phyloP scores from a whole-genome alignment of 1,140 invertebrate genomes.

The Danaus plexippus region DNA sequence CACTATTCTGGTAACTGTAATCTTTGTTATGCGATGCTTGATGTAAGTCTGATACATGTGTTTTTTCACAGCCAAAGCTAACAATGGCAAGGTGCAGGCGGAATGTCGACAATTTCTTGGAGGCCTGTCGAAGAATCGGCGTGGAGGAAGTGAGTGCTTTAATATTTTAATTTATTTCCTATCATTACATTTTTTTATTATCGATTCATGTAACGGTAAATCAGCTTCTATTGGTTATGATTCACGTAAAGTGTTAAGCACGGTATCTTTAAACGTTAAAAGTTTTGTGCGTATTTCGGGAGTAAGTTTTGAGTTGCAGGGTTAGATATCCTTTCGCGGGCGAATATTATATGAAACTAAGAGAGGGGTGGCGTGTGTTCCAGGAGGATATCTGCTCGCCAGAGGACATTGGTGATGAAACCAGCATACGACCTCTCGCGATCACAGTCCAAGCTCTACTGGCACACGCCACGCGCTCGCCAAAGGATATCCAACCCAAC shows the following conservation, averaged over 20 bases:
- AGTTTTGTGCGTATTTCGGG: constrained; percentile 15
- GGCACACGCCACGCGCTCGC: constrained; percentile 65
- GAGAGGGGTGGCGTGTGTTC: constrained; percentile 75
- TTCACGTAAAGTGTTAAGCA: not conserved
- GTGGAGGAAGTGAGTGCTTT: constrained; percentile 88
- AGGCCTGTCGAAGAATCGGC: constrained; percentile 93
- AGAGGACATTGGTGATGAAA: constrained; percentile 77
- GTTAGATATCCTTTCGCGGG: constrained; percentile 51
- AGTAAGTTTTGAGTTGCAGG: constrained; percentile 48
- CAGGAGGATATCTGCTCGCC: constrained; percentile 83
- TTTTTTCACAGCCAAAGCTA: constrained; percentile 86
- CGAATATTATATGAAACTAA: constrained; percentile 44
- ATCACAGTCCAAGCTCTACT: constrained; percentile 72
- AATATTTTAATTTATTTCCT: no score
- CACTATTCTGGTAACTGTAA: not conserved
- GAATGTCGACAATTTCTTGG: constrained; percentile 96
- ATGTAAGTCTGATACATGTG: constrained; percentile 6
- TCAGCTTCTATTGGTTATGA: no score
- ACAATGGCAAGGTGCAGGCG: constrained; percentile 93
- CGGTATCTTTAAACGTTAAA: constrained; percentile 10
- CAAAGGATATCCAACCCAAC: constrained; percentile 49
- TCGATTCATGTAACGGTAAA: no score
- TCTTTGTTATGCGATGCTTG: not conserved
- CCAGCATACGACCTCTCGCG: constrained; percentile 50
- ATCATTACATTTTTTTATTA: no score